These are phyloP conservation scores for Cladopsammia gracilis DNA, from an alignment of 64 coral and sea anemone genomes.

Conservation along the genomic window DNA sequence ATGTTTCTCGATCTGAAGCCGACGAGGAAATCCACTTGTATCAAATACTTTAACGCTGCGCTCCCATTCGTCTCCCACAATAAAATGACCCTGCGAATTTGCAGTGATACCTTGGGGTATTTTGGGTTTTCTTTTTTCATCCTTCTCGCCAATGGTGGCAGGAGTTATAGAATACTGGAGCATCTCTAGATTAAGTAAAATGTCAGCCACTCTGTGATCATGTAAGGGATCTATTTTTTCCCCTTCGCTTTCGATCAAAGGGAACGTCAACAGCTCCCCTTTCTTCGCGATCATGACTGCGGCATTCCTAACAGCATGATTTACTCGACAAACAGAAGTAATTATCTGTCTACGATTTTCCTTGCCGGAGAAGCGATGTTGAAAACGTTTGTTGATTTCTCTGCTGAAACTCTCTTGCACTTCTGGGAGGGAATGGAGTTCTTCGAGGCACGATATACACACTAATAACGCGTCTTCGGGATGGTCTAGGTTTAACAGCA, in stretches of 20 bases:
- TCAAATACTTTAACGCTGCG: not conserved
- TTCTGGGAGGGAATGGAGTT: slow-evolving; percentile 40
- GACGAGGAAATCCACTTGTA: not conserved
- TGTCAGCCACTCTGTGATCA: not conserved
- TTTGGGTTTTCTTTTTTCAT: not conserved
- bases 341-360: not conserved
- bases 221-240: not conserved
- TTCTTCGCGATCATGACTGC: not conserved
- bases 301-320: not conserved
- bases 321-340: slow-evolving; percentile 3
- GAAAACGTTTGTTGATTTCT: not conserved
- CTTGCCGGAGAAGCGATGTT: not conserved
- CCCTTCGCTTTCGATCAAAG: not conserved
- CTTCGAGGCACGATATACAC: slow-evolving; percentile 52
- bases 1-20: not conserved
- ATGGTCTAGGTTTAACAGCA: slow-evolving; percentile 67
- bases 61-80: slow-evolving; percentile 25
- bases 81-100: not conserved
- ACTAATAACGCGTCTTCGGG: not conserved
- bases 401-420: slow-evolving; percentile 22
- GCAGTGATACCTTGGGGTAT: slow-evolving; percentile 3
- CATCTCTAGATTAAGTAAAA: not conserved
- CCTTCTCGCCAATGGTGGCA: not conserved
- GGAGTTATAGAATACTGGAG: not conserved
- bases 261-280: not conserved